Percentiles rank a stretch among this genome's conserved stretches.
These are phyloP conservation scores for Ploceus nigricollis DNA, from an alignment of 2,113 vertebrate genomes.

Conservation along the genomic window DNA sequence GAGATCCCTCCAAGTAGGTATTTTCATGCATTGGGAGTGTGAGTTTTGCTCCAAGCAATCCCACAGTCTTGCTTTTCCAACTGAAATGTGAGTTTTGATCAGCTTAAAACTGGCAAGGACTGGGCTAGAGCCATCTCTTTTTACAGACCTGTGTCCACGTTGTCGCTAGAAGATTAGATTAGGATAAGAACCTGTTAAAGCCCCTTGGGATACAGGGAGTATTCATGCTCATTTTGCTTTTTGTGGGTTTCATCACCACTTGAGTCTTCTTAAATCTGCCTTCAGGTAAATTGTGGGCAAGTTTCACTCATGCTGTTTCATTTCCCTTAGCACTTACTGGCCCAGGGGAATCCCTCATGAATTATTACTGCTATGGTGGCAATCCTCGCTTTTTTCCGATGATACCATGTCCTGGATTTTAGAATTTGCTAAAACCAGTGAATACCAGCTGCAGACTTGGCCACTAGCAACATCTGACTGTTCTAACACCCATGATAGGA, in stretches of 20 bases:
- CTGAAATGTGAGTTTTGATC: neutral
- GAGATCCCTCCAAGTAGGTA: neutral
- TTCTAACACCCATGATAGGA: neutral
- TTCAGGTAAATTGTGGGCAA: neutral
- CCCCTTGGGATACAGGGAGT: neutral
- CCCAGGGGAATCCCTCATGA: neutral
- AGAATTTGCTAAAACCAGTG: neutral
- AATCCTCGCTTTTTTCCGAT: neutral
- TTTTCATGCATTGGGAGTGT: neutral
- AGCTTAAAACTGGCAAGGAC: neutral
- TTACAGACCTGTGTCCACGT: neutral
- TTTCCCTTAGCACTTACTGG: neutral
- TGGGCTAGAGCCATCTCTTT: neutral
- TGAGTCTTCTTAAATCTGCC: neutral
- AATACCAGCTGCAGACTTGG: neutral
- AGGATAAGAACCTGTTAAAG: neutral
- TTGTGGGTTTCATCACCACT: neutral
- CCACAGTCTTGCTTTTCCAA: neutral
- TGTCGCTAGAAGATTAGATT: fast-evolving
- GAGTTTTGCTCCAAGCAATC: neutral
- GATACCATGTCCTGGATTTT: neutral
- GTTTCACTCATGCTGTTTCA: neutral
- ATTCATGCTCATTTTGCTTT: neutral
- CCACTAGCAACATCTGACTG: neutral
- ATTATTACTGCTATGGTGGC: neutral